Percentiles rank a stretch among this genome's conserved stretches.
phyloP scores from a whole-genome alignment of 2,888 invertebrate species.

The Cosmopolites sordidus region DNA sequence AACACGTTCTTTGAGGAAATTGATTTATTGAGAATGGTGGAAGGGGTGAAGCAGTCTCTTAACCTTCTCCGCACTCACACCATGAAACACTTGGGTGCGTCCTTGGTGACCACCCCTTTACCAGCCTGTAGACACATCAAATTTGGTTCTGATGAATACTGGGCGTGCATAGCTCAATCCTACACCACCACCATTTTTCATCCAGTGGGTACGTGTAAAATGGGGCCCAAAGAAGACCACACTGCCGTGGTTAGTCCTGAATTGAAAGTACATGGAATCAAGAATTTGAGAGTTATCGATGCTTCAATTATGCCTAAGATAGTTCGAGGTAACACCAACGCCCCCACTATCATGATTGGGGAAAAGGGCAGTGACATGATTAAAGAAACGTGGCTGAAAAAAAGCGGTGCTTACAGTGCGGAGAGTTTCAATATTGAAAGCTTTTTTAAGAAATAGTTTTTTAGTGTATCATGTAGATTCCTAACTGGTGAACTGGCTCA shows the following conservation, averaged over 20 bases:
- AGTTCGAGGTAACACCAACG: constrained; percentile 49
- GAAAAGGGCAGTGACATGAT: constrained; percentile 48
- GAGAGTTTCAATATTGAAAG: too few relatives aligned
- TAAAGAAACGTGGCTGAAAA: constrained; percentile 35
- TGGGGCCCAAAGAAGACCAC: constrained; percentile 61
- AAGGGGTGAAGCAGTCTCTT: constrained; percentile 57
- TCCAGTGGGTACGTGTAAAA: constrained; percentile 66
- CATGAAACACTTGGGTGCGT: constrained; percentile 56
- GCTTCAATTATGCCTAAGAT: constrained; percentile 64
- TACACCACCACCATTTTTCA: constrained; percentile 70
- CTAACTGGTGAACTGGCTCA: too few relatives aligned
- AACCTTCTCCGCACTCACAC: constrained; percentile 58
- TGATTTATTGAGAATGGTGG: constrained; percentile 60
- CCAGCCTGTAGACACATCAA: constrained; percentile 54
- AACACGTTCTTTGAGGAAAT: constrained; percentile 61
- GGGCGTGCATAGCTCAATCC: constrained; percentile 59
- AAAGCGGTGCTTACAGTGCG: background rate
- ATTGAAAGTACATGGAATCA: constrained; percentile 60
- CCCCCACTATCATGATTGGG: constrained; percentile 48
- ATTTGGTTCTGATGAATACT: constrained; percentile 64
- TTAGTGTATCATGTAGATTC: too few relatives aligned
- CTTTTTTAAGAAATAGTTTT: too few relatives aligned
- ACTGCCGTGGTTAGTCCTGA: constrained; percentile 63
- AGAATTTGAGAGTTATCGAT: constrained; percentile 62
- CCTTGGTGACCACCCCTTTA: constrained; percentile 55